Base-by-base conservation (phyloP, 2,797 vertebrate genomes). In the Gephyroberyx darwinii region DNA sequence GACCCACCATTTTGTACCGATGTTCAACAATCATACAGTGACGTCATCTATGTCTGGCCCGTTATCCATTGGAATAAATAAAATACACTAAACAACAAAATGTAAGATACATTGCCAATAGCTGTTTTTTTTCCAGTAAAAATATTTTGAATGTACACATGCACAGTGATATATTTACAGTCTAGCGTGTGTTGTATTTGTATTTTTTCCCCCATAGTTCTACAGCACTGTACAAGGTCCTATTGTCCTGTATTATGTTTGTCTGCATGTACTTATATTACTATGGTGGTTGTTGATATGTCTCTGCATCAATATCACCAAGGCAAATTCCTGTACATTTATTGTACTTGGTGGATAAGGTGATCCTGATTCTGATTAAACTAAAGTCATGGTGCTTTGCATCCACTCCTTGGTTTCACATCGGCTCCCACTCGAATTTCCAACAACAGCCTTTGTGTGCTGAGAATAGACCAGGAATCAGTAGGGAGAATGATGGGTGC, bases 361-460 rank as follows among this genome's bases (percentile, higher is more conserved):
- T 16, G 14, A 16, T 20, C 8, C 5, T 22, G 33, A 22, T 14
- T 39, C 31, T 53, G 7, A 30, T 56, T 41, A 17, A n/a, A 47
- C 53, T 17, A 19, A 26, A 62, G 35, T 64, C n/a, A 22, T 9
- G 55, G 37, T 54, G 74, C 62, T 31, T 68, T 51, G 39, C 19
- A 45, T 59, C 20, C 66, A 52, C 55, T 59, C 8, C 43, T 66
- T 26, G 48, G 55, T 65, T 75, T 78, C 55, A 74, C 17, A 70
- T 75, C 77, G 82, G 69, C 81, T 82, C 84, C 87, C 67, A n/a
- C n/a, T 45, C 74, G 56, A 79, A 85, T 84, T 73, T 82, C 63
- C 19, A 80, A 83, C 72, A 82, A 72, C 75, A 65, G 71, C 64
- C 69, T 80, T 82, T 84, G 80, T 81, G 74, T 4, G 41, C 74